A percentile compares a stretch with the other conserved stretches of the same genome.
phyloP scores from a whole-genome alignment of 1,140 invertebrate species.

The Anastatus disparis region DNA sequence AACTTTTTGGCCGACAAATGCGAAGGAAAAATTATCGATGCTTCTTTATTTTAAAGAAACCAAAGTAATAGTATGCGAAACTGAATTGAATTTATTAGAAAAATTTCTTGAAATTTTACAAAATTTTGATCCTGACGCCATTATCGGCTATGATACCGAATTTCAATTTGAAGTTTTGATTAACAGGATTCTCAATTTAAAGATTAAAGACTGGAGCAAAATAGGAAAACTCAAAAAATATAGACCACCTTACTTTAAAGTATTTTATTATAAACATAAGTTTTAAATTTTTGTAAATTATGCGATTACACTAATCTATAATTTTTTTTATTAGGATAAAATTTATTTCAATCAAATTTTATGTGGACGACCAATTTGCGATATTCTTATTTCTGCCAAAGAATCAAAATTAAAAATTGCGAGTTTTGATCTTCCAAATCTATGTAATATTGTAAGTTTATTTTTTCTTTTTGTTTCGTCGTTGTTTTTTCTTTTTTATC shows the following conservation, averaged over 20 bases:
- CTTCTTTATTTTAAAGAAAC: no score
- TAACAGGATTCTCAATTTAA: conserved; percentile 57
- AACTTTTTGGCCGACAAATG: no score
- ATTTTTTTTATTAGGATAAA: conserved; percentile 45
- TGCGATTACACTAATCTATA: no score
- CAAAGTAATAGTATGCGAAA: conserved; percentile 79
- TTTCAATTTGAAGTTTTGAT: conserved; percentile 89
- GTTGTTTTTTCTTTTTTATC: no score
- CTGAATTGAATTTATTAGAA: conserved; percentile 85
- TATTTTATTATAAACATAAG: no score
- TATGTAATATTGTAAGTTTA: no score
- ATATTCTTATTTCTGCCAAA: conserved; percentile 68
- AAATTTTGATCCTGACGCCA: conserved; percentile 91
- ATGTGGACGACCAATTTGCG: conserved; percentile 89
- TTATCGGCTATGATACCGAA: conserved; percentile 91
- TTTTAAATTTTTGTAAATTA: no score
- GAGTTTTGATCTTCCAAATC: no score
- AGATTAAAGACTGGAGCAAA: conserved; percentile 91
- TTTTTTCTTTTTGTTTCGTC: no score
- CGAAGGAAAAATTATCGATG: no score
- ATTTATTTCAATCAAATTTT: conserved; percentile 67
- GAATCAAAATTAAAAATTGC: no score
- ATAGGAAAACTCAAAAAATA: conserved; percentile 82
- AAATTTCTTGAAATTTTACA: conserved; percentile 86
- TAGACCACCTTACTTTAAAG: no score